These are phyloP conservation scores for Danionella cerebrum DNA, from an alignment of 2,113 vertebrate species.

Conservation along the genomic window DNA sequence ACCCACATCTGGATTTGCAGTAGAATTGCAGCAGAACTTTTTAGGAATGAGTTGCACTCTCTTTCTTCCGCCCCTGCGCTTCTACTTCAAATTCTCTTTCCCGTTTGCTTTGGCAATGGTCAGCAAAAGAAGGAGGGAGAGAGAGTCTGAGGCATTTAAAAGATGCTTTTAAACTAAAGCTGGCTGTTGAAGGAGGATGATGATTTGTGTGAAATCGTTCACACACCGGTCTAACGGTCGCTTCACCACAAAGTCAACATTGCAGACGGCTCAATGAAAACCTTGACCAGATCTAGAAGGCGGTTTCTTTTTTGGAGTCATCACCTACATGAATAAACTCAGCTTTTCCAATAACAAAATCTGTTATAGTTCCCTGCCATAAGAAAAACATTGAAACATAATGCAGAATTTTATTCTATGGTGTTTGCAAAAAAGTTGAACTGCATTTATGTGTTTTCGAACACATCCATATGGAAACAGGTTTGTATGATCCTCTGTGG, in stretches of 20 bases:
- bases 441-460: too few relatives aligned
- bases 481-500: too few relatives aligned
- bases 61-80: constrained; percentile 23
- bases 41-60: constrained; percentile 23
- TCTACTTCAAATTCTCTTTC: constrained; percentile 31
- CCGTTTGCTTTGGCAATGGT: constrained; percentile 33
- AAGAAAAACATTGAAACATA: too few relatives aligned
- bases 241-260: constrained; percentile 22
- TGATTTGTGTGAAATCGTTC: constrained; percentile 12
- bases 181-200: constrained; percentile 9
- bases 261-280: constrained; percentile 4
- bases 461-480: too few relatives aligned
- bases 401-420: too few relatives aligned
- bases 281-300: not conserved
- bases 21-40: constrained; percentile 16
- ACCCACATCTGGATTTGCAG: constrained; percentile 43
- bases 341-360: too few relatives aligned
- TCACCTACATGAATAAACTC: not conserved
- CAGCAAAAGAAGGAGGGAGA: constrained; percentile 10
- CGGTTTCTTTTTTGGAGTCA: constrained; percentile 1
- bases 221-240: constrained; percentile 31
- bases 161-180: constrained; percentile 25
- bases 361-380: too few relatives aligned
- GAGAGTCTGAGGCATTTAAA: not conserved
- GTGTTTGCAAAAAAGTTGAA: too few relatives aligned